Evolutionary conservation across 2,797 vertebrate species (phyloP), one percentile per base, ranked within the genome.

Genomic region (Lates japonicus): DNA sequence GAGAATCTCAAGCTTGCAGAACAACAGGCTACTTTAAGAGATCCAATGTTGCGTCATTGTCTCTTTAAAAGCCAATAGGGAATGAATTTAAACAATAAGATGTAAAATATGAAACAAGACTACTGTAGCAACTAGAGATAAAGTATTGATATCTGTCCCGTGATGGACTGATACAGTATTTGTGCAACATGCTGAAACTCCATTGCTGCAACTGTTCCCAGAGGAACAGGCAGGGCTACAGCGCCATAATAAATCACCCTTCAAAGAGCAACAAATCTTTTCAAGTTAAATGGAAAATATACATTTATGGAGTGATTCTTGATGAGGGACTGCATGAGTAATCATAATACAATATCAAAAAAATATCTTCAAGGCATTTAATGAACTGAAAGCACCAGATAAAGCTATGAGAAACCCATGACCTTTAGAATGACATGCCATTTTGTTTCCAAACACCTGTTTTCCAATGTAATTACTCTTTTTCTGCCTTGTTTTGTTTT

Each of bases 241-340:
- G 31, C 7, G 0, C 22, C 11, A 41, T 58, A 42, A 51, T 42
- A 3, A 57, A 78, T 67, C 8, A 35, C 2, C 14, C 42, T 60
- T 75, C 41, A 2, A 59, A 68, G 8, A 70, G 31, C 31, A 77
- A 85, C 72, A n/a, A n/a, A 71, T 62, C 25, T 63, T 76, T 71
- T 66, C 29, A 66, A 62, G 60, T 14, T 67, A 72, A 63, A 81
- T 70, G 62, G 68, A 81, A 87, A 80, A 69, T n/a, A 7, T 4
- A 35, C 12, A 31, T 5, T 76, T 78, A 6, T n/a, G 20, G 13
- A 37, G 14, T 41, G 16, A n/a, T 62, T 55, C 80, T 16, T 68
- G 20, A 78, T 44, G 61, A 70, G 19, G 5, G 29, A 11, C 65
- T 39, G 35, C 41, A 44, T 76, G 78, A 78, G 76, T 3, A n/a